phyloP scores from a whole-genome alignment of 2,797 vertebrate genomes.

The Pangasius krempfi region DNA sequence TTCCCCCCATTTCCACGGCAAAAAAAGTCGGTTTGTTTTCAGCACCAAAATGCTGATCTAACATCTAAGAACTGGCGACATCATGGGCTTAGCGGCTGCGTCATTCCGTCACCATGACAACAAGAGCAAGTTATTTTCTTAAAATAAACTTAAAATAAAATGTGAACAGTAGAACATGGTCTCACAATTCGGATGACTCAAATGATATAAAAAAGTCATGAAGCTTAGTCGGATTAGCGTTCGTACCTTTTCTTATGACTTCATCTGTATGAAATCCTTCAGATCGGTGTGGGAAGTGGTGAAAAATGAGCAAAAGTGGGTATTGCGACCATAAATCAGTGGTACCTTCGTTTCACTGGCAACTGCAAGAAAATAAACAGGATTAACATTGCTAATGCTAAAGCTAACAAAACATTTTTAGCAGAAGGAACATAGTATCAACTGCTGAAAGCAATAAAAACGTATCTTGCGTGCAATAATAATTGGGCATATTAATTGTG shows the following conservation, averaged over 20 bases:
- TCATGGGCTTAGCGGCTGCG: background rate
- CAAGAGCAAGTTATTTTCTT: background rate
- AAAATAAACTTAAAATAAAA: background rate
- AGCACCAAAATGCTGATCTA: background rate
- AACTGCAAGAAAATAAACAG: background rate
- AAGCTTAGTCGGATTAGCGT: background rate
- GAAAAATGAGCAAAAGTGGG: background rate
- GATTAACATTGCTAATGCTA: no score
- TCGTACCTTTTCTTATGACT: background rate
- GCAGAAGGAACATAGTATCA: background rate
- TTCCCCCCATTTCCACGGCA: background rate
- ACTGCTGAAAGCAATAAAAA: background rate
- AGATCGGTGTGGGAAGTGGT: background rate
- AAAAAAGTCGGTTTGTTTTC: background rate
- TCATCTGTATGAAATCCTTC: background rate
- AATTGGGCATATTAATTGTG: background rate
- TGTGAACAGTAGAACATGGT: background rate
- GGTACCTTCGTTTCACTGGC: background rate
- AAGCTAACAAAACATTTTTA: background rate
- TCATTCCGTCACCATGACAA: background rate
- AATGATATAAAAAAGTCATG: background rate
- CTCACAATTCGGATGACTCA: background rate
- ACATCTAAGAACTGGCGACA: background rate
- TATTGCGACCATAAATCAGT: background rate
- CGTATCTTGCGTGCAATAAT: background rate